These are phyloP conservation scores for Hydriomena furcata DNA, from an alignment of 2,888 invertebrate genomes.

Conservation along the genomic window DNA sequence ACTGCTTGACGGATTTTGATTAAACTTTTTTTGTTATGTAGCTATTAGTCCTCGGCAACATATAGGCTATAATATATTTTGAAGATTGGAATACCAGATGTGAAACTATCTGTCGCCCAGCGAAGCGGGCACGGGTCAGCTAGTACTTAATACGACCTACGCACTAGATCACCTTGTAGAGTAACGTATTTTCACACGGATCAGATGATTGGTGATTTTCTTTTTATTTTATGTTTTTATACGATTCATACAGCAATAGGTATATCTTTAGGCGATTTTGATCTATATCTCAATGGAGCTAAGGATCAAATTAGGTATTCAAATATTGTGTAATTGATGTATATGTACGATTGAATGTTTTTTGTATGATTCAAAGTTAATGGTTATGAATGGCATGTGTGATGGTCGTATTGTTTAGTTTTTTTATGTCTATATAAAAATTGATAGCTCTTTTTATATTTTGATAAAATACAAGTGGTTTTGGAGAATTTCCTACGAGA, in stretches of 20 bases:
- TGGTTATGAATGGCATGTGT: constrained; percentile 23
- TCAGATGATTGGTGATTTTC: constrained; percentile 54
- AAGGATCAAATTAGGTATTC: constrained; percentile 3
- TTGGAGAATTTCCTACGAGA: too few species aligned
- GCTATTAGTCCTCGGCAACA: too few species aligned
- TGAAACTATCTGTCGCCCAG: too few species aligned
- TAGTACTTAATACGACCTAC: constrained; percentile 48
- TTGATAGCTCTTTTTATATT: too few species aligned
- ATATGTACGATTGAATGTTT: constrained; percentile 29
- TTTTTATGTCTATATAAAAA: constrained; percentile 11
- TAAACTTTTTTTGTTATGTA: too few species aligned
- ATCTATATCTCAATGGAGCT: constrained; percentile 8
- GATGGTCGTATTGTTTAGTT: constrained; percentile 25
- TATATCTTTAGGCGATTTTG: constrained; percentile 1
- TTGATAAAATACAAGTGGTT: background rate
- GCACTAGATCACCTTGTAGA: constrained; percentile 66
- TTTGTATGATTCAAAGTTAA: constrained; percentile 12
- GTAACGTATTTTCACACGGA: constrained; percentile 74
- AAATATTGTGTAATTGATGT: background rate
- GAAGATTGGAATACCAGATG: too few species aligned
- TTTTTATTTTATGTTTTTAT: constrained; percentile 41
- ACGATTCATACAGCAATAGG: constrained; percentile 19
- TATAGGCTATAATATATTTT: too few species aligned
- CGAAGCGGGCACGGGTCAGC: too few species aligned
- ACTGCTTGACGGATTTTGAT: too few species aligned